phyloP scores from a whole-genome alignment of 2,888 invertebrate genomes.

The Dryobota labecula region DNA sequence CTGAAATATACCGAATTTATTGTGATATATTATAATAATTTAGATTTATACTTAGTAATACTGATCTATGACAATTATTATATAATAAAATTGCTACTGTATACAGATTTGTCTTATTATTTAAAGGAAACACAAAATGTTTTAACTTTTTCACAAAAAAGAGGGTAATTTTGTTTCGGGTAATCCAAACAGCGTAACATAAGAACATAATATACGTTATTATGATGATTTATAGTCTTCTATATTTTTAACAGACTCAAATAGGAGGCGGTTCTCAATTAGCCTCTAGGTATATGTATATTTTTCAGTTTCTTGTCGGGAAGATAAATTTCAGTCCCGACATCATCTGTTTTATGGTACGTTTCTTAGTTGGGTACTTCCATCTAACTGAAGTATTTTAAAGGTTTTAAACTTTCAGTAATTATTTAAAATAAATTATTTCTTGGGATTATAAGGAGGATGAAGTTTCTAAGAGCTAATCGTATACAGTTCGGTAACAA shows the following conservation, averaged over 20 bases:
- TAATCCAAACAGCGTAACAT: background rate
- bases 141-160: background rate
- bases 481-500: conserved; percentile 25
- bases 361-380: background rate
- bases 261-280: background rate
- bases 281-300: background rate
- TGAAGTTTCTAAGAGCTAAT: conserved; percentile 10
- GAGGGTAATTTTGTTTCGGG: too few relatives aligned
- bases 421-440: background rate
- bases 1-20: conserved; percentile 67
- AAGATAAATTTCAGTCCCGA: background rate
- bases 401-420: background rate
- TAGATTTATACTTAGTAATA: conserved; percentile 49
- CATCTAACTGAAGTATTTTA: too few relatives aligned
- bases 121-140: conserved; percentile 3
- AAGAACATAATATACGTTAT: background rate
- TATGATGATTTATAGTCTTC: background rate
- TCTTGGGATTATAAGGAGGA: background rate
- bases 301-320: background rate
- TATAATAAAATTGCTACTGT: conserved; percentile 70
- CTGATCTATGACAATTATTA: conserved; percentile 56
- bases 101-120: conserved; percentile 52
- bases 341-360: background rate
- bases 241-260: background rate
- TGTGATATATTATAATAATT: conserved; percentile 64